Percentiles rank a stretch among this genome's conserved stretches.
These are phyloP conservation scores for Therioaphis trifolii DNA, from an alignment of 2,888 invertebrate species.

Conservation along the genomic window DNA sequence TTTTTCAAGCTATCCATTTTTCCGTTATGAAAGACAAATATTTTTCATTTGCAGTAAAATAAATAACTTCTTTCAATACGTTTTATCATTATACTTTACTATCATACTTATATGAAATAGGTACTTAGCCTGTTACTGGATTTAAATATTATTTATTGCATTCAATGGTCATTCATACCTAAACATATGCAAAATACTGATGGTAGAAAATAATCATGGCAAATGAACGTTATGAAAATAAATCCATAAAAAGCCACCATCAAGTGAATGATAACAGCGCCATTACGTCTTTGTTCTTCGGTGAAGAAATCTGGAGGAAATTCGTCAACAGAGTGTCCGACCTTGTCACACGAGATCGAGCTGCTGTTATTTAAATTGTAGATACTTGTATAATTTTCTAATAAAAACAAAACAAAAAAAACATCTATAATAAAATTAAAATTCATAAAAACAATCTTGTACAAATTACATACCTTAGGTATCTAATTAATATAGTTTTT, in stretches of 20 bases:
- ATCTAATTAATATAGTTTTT: too few relatives aligned
- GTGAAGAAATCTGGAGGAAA: conserved; percentile 71
- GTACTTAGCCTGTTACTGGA: too few relatives aligned
- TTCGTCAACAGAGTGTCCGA: conserved; percentile 62
- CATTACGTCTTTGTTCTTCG: conserved; percentile 76
- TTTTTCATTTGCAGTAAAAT: too few relatives aligned
- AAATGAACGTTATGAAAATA: conserved; percentile 84
- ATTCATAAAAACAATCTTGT: neutral
- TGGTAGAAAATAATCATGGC: conserved; percentile 92
- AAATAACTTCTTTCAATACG: too few relatives aligned
- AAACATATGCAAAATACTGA: conserved; percentile 88
- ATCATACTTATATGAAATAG: too few relatives aligned
- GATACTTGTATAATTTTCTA: neutral
- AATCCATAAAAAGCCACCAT: conserved; percentile 87
- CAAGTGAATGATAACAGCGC: conserved; percentile 81
- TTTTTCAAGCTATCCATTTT: too few relatives aligned
- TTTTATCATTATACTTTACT: too few relatives aligned
- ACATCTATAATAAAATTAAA: neutral
- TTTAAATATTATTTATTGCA: too few relatives aligned
- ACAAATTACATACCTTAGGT: too few relatives aligned
- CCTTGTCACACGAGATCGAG: neutral
- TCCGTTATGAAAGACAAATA: too few relatives aligned
- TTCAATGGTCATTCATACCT: too few relatives aligned
- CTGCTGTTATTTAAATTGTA: neutral
- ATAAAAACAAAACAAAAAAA: neutral